Evolutionary conservation across 2,113 vertebrate genomes (phyloP).

Genomic region (Sylvietta virens): DNA sequence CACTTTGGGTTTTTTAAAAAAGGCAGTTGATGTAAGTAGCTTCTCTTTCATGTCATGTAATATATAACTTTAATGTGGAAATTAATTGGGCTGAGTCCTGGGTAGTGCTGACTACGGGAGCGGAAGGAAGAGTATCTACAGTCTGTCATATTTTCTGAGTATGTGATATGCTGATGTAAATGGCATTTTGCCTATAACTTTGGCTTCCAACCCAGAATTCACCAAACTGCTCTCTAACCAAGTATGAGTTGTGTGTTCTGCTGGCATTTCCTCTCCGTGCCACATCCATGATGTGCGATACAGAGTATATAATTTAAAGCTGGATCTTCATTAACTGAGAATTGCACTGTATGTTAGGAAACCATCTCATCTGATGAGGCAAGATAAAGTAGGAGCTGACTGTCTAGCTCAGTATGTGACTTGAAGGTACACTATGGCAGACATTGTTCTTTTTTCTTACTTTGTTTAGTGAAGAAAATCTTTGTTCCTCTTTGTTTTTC

Average conservation of each 20-base stretch:
- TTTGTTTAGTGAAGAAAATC: neutral
- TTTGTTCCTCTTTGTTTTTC: conserved; percentile 32
- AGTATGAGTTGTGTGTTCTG: neutral
- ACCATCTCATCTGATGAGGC: neutral
- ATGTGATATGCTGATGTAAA: neutral
- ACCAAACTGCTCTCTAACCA: neutral
- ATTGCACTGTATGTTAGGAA: neutral
- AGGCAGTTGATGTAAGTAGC: neutral
- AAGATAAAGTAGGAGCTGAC: neutral
- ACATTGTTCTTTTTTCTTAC: neutral
- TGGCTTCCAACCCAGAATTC: neutral
- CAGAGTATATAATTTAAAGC: neutral
- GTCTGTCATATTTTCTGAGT: neutral
- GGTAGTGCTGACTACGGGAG: neutral
- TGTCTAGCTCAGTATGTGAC: neutral
- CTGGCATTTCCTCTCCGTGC: neutral
- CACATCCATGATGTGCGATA: neutral
- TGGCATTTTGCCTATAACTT: neutral
- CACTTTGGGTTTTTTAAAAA: neutral
- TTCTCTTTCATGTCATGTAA: neutral
- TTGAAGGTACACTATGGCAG: neutral
- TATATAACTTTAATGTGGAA: neutral
- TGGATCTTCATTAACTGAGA: neutral
- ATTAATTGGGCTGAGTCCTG: neutral
- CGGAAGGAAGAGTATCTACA: neutral